phyloP scores from a whole-genome alignment of 2,888 invertebrate species.

The Hemistola chrysoprasaria region DNA sequence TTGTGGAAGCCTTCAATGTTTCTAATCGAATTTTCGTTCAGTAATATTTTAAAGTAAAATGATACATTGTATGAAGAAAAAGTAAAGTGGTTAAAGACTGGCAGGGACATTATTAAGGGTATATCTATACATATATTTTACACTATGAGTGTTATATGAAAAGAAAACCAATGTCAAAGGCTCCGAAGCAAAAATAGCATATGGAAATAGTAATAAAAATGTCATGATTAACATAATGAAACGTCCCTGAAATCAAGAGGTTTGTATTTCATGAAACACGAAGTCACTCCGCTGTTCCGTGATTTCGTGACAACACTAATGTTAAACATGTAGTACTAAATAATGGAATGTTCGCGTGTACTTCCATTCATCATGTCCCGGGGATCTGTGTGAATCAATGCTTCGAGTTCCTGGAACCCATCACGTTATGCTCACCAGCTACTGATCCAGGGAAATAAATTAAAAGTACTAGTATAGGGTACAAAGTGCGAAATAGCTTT shows the following conservation, averaged over 20 bases:
- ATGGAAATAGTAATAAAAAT: neutral
- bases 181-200: too few relatives aligned
- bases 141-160: too few relatives aligned
- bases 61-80: too few relatives aligned
- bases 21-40: too few relatives aligned
- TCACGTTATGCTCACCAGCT: constrained; percentile 2
- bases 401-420: constrained; percentile 13
- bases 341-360: constrained; percentile 50
- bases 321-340: constrained; percentile 25
- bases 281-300: constrained; percentile 23
- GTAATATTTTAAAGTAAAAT: too few relatives aligned
- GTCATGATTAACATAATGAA: constrained; percentile 3
- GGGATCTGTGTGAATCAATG: constrained; percentile 34
- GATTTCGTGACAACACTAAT: constrained; percentile 26
- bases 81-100: too few relatives aligned
- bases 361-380: constrained; percentile 40
- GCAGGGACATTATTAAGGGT: too few relatives aligned
- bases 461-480: too few relatives aligned
- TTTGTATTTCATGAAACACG: constrained; percentile 25
- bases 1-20: too few relatives aligned
- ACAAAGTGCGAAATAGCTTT: too few relatives aligned
- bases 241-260: constrained; percentile 22
- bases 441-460: constrained; percentile 5
- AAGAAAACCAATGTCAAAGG: too few relatives aligned
- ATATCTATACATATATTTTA: too few relatives aligned